Percentiles rank a stretch among this genome's conserved stretches.
Conservation (phyloP, 2,113 vertebrate genomes). For the Solea senegalensis region DNA sequence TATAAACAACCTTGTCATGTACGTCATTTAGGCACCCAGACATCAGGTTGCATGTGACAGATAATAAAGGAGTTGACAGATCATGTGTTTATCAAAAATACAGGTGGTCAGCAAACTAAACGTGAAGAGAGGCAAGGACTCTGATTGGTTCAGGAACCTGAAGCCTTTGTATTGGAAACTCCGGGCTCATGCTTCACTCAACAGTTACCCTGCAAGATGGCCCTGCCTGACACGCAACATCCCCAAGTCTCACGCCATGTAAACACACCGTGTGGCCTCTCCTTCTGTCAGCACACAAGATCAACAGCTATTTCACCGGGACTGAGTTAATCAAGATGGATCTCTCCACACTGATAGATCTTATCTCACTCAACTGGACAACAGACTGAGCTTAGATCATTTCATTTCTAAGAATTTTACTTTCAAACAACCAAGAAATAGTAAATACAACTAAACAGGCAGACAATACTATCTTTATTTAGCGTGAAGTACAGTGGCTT, state of each 20-base stretch:
- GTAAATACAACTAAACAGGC: too few species aligned
- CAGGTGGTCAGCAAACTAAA: constrained; percentile 41
- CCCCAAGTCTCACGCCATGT: constrained; percentile 58
- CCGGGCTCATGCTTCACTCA: constrained; percentile 62
- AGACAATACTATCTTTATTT: too few species aligned
- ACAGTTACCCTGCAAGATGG: constrained; percentile 42
- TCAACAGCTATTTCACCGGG: not conserved
- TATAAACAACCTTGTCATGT: constrained; percentile 16
- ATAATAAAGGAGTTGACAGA: constrained; percentile 55
- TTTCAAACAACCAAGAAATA: too few species aligned
- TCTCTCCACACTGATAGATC: not conserved
- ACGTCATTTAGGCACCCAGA: not conserved
- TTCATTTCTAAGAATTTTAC: too few species aligned
- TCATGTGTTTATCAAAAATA: constrained; percentile 48
- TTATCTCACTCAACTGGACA: constrained; percentile 4
- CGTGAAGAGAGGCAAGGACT: constrained; percentile 11
- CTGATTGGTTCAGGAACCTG: constrained; percentile 54
- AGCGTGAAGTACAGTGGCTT: too few species aligned
- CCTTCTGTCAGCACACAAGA: not conserved
- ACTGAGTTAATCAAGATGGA: not conserved
- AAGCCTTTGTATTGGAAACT: constrained; percentile 63
- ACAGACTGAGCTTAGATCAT: too few species aligned
- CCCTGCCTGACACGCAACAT: constrained; percentile 61
- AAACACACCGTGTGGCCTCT: constrained; percentile 32
- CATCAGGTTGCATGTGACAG: constrained; percentile 33